These are phyloP conservation scores for Macrobrachium rosenbergii DNA, from an alignment of 1,140 invertebrate species.

Conservation along the genomic window DNA sequence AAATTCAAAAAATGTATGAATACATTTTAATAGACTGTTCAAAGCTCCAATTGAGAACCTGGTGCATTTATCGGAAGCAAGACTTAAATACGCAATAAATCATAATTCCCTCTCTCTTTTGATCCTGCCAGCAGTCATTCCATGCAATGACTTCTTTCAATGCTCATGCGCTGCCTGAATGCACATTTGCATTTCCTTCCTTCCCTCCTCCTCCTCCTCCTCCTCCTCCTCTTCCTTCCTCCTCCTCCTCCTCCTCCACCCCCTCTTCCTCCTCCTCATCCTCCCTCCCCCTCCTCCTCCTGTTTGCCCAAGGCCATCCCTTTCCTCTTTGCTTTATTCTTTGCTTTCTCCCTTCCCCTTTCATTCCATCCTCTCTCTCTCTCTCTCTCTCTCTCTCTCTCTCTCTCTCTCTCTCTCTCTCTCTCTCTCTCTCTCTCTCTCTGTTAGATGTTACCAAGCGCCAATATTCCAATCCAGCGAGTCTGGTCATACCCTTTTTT, in stretches of 20 bases:
- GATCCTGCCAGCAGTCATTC: background rate
- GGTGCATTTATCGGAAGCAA: no score
- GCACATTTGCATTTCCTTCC: background rate
- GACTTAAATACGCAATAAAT: no score
- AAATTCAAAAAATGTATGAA: no score
- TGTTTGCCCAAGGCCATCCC: background rate
- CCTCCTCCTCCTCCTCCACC: background rate
- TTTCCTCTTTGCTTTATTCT: background rate
- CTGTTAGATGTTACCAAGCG: no score
- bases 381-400: no score
- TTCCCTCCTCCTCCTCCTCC: background rate
- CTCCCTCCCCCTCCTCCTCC: background rate
- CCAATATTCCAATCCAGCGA: no score
- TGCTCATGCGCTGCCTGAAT: background rate
- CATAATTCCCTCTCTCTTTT: slow-evolving; percentile 19
- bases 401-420: no score
- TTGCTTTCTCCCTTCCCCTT: background rate
- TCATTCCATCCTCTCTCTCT: background rate
- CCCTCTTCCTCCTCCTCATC: background rate
- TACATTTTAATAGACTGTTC: no score
- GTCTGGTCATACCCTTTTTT: no score
- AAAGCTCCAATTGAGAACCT: no score
- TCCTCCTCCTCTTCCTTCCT: background rate
- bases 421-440: background rate
- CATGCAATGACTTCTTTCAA: background rate